These are phyloP conservation scores for Rachycentron canadum DNA, from an alignment of 2,797 vertebrate genomes.

Conservation along the genomic window DNA sequence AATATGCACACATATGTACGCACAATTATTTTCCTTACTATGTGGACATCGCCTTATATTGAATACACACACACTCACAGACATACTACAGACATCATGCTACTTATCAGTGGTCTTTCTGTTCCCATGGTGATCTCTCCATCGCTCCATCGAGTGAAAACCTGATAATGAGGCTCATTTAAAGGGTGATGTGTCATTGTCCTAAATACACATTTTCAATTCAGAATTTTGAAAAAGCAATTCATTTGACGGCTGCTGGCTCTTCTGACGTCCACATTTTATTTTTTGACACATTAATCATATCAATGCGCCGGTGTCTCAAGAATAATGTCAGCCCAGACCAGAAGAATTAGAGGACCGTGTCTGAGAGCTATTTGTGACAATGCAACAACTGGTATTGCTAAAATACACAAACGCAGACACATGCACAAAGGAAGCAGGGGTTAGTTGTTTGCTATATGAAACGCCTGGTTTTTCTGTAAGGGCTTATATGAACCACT, in stretches of 20 bases:
- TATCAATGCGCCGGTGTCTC: not conserved
- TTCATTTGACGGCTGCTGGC: not conserved
- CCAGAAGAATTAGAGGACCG: not conserved
- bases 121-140: conserved; percentile 54
- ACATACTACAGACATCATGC: not conserved
- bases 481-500: not conserved
- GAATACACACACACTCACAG: not conserved
- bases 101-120: conserved; percentile 2
- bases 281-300: not conserved
- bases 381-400: too few relatives aligned
- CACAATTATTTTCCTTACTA: not conserved
- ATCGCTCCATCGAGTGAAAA: not conserved
- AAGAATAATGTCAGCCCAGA: not conserved
- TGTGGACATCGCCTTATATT: not conserved
- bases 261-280: not conserved
- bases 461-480: not conserved
- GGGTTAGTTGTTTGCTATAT: not conserved
- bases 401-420: not conserved
- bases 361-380: not conserved
- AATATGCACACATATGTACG: not conserved
- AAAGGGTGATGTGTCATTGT: not conserved
- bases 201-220: not conserved
- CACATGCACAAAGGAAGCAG: not conserved
- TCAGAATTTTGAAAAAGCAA: not conserved
- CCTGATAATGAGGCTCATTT: conserved; percentile 41